Evolutionary conservation across 2,797 vertebrate genomes (phyloP).

Genomic region (Paguma larvata): DNA sequence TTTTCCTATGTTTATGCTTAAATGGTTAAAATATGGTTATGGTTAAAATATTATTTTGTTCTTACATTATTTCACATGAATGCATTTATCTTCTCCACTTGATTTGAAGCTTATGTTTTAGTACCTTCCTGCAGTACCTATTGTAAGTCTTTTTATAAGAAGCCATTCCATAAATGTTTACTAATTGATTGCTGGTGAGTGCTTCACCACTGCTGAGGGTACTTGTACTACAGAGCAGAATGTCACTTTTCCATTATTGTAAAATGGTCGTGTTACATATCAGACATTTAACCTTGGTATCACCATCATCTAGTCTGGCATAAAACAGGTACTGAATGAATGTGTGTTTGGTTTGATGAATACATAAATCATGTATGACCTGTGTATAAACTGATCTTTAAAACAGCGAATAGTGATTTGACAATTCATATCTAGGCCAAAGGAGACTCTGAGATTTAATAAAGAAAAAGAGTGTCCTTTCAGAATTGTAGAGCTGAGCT

Average conservation of each 20-base stretch:
- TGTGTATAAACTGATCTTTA: neutral
- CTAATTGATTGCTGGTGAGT: constrained; percentile 41
- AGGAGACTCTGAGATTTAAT: neutral
- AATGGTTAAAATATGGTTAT: neutral
- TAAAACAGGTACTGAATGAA: neutral
- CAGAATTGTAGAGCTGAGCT: neutral
- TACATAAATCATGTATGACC: neutral
- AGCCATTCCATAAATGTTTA: neutral
- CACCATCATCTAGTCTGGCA: neutral
- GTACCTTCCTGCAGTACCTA: neutral
- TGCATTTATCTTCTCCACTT: constrained; percentile 24
- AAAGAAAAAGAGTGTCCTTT: neutral
- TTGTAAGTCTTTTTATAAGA: neutral
- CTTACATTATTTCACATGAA: neutral
- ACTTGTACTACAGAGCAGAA: neutral
- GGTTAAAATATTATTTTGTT: neutral
- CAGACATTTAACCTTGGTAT: neutral
- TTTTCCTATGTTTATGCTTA: neutral
- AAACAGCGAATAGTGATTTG: constrained; percentile 41
- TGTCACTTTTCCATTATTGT: constrained; percentile 1
- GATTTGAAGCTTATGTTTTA: constrained; percentile 17
- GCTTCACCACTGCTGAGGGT: neutral
- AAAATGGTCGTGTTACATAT: neutral
- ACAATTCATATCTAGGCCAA: neutral
- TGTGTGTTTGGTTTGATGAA: constrained; percentile 9